Base-by-base conservation (phyloP, 2,113 vertebrate species). In the Menura novaehollandiae region DNA sequence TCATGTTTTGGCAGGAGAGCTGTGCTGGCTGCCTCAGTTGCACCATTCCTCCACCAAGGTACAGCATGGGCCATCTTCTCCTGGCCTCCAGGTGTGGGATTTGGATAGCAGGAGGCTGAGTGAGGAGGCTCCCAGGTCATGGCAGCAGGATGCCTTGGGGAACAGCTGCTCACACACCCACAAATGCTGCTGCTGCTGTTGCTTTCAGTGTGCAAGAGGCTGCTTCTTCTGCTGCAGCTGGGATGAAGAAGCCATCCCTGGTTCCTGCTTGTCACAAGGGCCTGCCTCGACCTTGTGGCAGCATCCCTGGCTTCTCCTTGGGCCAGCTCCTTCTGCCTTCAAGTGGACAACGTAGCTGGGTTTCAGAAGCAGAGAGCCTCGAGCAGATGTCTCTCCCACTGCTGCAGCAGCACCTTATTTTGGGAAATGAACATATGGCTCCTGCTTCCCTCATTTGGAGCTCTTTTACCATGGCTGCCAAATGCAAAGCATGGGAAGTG, bases 361-460 rank as follows among this genome's bases (percentile, higher is more conserved):
- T 93, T 78, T 88, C 44, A 60, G 78, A 52, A 56, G 83, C 89
- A 80, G 56, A 44, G 66, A 73, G 71, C 47, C 58, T 82, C 4
- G 21, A 88, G 87, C 95, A 97, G 92, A 94, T 89, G 89, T 78
- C 78, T 96, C 35, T 67, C 68, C 53, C 1, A 1, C 91, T 93
- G 88, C 86, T 0, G 13, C 85, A 88, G 78, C 5, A 10, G 72
- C 68, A 76, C 83, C 90, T 91, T 97, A 78, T 97, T 95, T 95
- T 91, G 86, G 92, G 86, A 91, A 93, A 67, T 51, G 37, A 88
- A 79, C 95, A 95, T 95, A 94, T 84, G 88, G 88, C 44, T 76
- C 20, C 77, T 75, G 43, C 73, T 91, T 93, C 92, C 33, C 85
- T 93, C 89, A 13, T 75, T 91, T 85, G 60, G 89, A 95, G 79